Base-by-base conservation (phyloP, 2,888 invertebrate genomes). In the Ochropleura leucogaster region DNA sequence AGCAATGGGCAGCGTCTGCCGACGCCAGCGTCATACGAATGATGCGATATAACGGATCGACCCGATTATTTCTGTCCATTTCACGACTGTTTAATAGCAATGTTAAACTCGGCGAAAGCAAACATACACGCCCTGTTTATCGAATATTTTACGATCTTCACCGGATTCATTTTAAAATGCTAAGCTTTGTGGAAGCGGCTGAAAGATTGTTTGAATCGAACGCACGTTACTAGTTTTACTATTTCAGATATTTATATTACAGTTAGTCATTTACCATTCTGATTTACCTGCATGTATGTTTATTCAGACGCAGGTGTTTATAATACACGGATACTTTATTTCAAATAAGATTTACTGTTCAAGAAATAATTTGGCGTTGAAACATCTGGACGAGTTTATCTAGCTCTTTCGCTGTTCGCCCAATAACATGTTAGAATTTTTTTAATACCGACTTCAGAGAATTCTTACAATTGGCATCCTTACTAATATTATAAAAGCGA, bases 1-100 rank as follows among this genome's bases (percentile, higher is more conserved):
- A 92, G 94, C 92, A 95, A 95, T 95, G 92, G 91, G 90, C 91
- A 89, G 89, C 89, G 91, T 89, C 92, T 91, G 90, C 91, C 92
- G 90, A 94, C 95, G 94, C 93, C 87, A 87, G 90, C 93, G 92
- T 95, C 94, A 96, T 96, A 95, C 95, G 93, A 96, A 96, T 95
- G 95, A 94, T 92, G 93, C 93, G 93, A 91, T 95, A 92, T 96
- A 96, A 96, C 96, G 96, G 96, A 95, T 95, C 95, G 95, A 92
- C 94, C 95, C 93, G 96, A 96, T 96, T 96, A 96, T 96, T 96
- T 96, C 96, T 95, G 96, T 95, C 93, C 95, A 95, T 95, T 96
- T 95, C 96, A 96, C 91, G 95, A 95, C 96, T 96, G 96, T 96
- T 96, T 96, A 95, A 96, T 96, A 95, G 96, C 96, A 96, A 96